Conservation (phyloP, 1,140 invertebrate genomes). For the Drosophila mayri region DNA sequence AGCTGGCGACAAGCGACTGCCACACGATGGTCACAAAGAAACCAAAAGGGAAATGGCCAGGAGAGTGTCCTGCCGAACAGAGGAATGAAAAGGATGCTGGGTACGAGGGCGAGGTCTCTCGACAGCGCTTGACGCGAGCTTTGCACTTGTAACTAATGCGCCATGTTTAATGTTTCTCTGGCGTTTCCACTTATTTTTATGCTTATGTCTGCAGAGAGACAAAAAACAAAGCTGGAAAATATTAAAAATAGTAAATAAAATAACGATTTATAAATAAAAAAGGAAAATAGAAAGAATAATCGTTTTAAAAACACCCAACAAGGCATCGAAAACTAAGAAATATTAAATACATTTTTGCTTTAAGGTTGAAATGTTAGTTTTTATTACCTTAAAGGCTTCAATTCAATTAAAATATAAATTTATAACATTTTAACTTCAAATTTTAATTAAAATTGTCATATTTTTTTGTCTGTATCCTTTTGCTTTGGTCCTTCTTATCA, state of each 20-base stretch:
- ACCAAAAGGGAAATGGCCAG: constrained; percentile 25
- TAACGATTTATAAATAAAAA: background rate
- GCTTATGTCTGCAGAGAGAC: constrained; percentile 8
- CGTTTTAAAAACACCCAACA: no score
- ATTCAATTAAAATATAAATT: no score
- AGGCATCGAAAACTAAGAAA: no score
- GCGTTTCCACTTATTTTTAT: constrained; percentile 25
- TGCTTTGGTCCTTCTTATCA: constrained; percentile 22
- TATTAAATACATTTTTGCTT: no score
- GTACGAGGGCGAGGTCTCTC: constrained; percentile 6
- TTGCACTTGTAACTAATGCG: constrained; percentile 78
- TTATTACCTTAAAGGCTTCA: no score
- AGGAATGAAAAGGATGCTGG: background rate
- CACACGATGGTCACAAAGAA: constrained; percentile 27
- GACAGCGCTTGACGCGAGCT: constrained; percentile 54
- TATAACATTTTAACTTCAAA: no score
- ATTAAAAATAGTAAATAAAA: background rate
- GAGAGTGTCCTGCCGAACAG: constrained; percentile 26
- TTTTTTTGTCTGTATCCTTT: constrained; percentile 4
- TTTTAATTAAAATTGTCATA: background rate
- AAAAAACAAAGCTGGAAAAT: background rate
- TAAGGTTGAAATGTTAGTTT: no score
- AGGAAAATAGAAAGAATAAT: background rate
- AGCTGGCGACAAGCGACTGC: constrained; percentile 75
- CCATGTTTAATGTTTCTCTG: constrained; percentile 68